Evolutionary conservation across 2,113 vertebrate genomes (phyloP), one percentile per base, ranked within the genome.

Genomic region (Spermophilus dauricus): DNA sequence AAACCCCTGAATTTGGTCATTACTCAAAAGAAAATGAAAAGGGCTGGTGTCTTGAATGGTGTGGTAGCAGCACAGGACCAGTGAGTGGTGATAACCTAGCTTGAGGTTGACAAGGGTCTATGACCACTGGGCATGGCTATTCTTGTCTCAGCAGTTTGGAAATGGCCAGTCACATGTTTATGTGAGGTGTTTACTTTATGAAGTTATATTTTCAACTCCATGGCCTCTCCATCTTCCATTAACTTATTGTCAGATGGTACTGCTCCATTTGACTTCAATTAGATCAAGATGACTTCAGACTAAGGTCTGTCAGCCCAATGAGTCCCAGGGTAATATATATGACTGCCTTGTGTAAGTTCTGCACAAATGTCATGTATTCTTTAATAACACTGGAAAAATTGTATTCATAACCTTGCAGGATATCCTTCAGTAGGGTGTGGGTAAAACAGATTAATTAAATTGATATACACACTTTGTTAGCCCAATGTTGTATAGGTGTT

Each of bases 181-280:
- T 53, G 30, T 86, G 86, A 96, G 83, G 32, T 72, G 51, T 77
- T 86, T 87, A 67, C 77, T 82, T 92, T 69, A 24, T 34, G 32
- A 86, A n/a, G 37, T 85, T 63, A 69, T 39, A 42, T 34, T 97
- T 53, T 17, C 4, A 70, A 26, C 65, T 81, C 9, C 39, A 0
- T 39, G 70, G 32, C 37, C 24, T 83, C 45, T 78, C 63, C 28
- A 22, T 92, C 39, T 63, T 85, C 34, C 90, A 7, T 76, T 75
- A 37, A 85, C 13, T 76, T 48, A 20, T 91, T 86, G 39, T 86
- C 58, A 72, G 73, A 34, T 96, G 84, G 58, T 76, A 45, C 20
- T 72, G 61, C 12, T 86, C 1, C 3, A 0, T 76, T 91, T 89
- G 16, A 39, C 34, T 96, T 94, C 12, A 77, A 95, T 42, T 20